These are phyloP conservation scores for Creontiades dilutus DNA, from an alignment of 2,888 invertebrate species.

Conservation along the genomic window DNA sequence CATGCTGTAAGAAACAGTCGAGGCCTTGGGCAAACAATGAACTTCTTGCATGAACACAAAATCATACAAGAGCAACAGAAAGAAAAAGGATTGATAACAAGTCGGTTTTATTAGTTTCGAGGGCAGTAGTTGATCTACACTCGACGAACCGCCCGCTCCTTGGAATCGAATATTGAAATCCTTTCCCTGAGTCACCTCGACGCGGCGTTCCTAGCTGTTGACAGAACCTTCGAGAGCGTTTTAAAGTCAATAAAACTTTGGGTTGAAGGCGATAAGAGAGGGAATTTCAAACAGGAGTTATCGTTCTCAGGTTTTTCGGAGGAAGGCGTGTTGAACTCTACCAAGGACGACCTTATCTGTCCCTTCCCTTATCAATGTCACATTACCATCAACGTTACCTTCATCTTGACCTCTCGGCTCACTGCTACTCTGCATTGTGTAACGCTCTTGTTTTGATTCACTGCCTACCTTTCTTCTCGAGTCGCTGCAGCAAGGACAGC, in stretches of 20 bases:
- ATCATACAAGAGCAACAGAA: too few species aligned
- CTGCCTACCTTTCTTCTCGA: neutral
- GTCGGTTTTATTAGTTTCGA: too few species aligned
- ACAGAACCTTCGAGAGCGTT: conserved; percentile 27
- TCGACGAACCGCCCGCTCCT: too few species aligned
- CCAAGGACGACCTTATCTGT: conserved; percentile 26
- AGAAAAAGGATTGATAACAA: too few species aligned
- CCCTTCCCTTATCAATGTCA: conserved; percentile 32
- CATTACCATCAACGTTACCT: conserved; percentile 33
- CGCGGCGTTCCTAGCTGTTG: neutral
- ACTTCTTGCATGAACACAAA: too few species aligned
- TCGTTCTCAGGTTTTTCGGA: conserved; percentile 11
- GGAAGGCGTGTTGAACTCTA: conserved; percentile 36
- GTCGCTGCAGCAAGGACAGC: neutral
- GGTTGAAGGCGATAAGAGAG: neutral
- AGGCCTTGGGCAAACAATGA: too few species aligned
- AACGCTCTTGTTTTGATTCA: neutral
- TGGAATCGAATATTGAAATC: neutral
- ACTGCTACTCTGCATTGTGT: conserved; percentile 4
- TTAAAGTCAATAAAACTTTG: conserved; percentile 29
- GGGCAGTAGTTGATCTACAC: too few species aligned
- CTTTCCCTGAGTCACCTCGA: neutral
- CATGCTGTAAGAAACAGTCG: too few species aligned
- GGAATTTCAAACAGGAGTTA: conserved; percentile 33
- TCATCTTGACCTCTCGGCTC: conserved; percentile 18